A percentile compares a stretch with the other conserved stretches of the same genome.
phyloP scores from a whole-genome alignment of 2,888 invertebrate species.

The Trachelus stipa region DNA sequence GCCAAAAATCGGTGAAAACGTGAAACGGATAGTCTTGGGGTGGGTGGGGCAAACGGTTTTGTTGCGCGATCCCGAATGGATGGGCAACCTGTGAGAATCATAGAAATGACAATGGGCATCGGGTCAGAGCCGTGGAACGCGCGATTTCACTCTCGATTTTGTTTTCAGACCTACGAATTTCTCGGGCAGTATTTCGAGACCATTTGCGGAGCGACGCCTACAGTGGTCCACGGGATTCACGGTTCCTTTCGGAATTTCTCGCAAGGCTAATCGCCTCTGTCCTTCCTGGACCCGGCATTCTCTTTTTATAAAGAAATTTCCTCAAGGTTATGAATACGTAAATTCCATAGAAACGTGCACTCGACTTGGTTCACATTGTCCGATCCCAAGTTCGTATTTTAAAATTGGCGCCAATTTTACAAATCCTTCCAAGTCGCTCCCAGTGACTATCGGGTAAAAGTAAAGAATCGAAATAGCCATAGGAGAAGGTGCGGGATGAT shows the following conservation, averaged over 20 bases:
- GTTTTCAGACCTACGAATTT: conserved; percentile 2
- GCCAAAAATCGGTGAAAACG: conserved; percentile 34
- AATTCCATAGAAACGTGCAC: background rate
- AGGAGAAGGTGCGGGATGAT: background rate
- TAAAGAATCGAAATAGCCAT: background rate
- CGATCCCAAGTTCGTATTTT: background rate
- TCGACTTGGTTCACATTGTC: background rate
- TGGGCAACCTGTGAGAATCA: conserved; percentile 13
- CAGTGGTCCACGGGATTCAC: background rate
- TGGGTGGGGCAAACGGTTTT: conserved; percentile 30
- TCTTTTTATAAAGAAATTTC: background rate
- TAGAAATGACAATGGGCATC: background rate
- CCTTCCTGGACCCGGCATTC: background rate
- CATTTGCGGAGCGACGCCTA: background rate
- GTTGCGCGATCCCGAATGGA: conserved; percentile 27
- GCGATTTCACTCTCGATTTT: conserved; percentile 10
- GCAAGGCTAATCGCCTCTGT: background rate
- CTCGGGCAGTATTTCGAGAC: background rate
- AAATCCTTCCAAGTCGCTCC: background rate
- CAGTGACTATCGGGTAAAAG: background rate
- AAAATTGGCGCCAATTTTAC: background rate
- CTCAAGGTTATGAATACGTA: background rate
- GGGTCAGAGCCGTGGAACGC: conserved; percentile 2
- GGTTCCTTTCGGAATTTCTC: background rate
- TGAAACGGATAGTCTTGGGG: conserved; percentile 13